Conservation (phyloP, 2,888 invertebrate species). For the Lapara coniferarum region DNA sequence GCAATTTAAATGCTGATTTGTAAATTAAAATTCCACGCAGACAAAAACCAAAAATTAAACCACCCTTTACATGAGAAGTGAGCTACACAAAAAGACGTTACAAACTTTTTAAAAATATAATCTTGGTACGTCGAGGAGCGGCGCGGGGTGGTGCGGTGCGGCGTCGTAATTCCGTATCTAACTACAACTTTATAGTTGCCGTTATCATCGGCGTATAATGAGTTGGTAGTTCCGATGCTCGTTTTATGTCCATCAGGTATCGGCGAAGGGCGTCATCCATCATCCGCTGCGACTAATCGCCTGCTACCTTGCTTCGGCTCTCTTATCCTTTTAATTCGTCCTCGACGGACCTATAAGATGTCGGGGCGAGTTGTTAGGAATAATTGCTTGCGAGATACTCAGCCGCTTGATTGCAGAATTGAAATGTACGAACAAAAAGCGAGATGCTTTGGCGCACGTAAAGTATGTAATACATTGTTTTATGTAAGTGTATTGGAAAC, state of each 20-base stretch:
- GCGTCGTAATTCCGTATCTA: constrained; percentile 64
- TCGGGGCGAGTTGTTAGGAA: constrained; percentile 60
- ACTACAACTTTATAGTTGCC: constrained; percentile 73
- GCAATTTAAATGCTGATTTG: constrained; percentile 8
- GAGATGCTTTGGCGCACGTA: constrained; percentile 45
- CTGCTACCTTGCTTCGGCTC: constrained; percentile 78
- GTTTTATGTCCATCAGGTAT: constrained; percentile 77
- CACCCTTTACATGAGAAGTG: constrained; percentile 11
- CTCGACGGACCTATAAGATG: constrained; percentile 65
- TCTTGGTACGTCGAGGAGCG: constrained; percentile 40
- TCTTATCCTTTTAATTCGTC: constrained; percentile 80
- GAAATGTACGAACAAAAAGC: constrained; percentile 59
- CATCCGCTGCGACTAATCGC: constrained; percentile 79
- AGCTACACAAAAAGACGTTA: constrained; percentile 44
- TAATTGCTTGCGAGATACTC: constrained; percentile 71
- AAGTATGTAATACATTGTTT: constrained; percentile 15
- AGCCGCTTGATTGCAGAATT: constrained; percentile 65
- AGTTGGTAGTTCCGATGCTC: constrained; percentile 70
- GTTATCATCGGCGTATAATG: constrained; percentile 82
- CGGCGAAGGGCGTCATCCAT: constrained; percentile 75
- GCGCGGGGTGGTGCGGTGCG: not conserved
- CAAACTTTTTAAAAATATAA: constrained; percentile 54
- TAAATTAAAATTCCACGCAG: constrained; percentile 15
- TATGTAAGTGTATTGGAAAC: constrained; percentile 18
- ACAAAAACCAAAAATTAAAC: constrained; percentile 16